Evolutionary conservation across 2,113 vertebrate genomes (phyloP).

Genomic region (Hystrix brachyura): DNA sequence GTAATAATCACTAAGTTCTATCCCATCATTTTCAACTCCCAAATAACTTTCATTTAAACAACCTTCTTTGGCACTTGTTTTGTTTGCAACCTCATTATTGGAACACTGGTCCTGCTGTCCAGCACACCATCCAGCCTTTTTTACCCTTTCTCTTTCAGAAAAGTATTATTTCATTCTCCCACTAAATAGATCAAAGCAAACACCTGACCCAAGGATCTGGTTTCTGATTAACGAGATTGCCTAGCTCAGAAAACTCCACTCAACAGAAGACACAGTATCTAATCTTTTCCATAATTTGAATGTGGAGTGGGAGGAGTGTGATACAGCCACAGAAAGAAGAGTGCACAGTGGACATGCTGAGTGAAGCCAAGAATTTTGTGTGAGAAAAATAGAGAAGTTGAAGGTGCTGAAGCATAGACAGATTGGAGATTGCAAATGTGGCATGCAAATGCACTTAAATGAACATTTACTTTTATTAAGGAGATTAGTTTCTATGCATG

Average conservation of each 20-base stretch:
- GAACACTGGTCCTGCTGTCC: background rate
- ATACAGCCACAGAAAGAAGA: background rate
- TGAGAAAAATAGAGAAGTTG: conserved; percentile 6
- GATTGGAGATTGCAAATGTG: background rate
- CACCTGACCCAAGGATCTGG: background rate
- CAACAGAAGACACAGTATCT: conserved; percentile 36
- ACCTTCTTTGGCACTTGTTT: background rate
- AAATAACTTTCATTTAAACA: background rate
- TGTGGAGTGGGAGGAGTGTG: background rate
- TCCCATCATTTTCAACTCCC: background rate
- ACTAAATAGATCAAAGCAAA: conserved; percentile 48
- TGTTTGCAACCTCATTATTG: background rate
- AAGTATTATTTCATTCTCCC: background rate
- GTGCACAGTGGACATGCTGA: background rate
- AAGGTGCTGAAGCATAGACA: background rate
- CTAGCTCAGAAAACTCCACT: conserved; percentile 39
- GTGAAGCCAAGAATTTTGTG: background rate
- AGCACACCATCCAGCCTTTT: background rate
- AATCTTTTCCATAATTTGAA: background rate
- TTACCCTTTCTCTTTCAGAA: background rate
- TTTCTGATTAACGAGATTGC: conserved; percentile 42
- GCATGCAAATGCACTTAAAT: background rate
- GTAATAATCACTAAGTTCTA: background rate
- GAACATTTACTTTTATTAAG: conserved; percentile 37
- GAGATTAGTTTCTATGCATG: background rate